Percentiles rank a stretch among this genome's conserved stretches.
phyloP scores from a whole-genome alignment of 2,888 invertebrate species.

The Apodemia mormo region DNA sequence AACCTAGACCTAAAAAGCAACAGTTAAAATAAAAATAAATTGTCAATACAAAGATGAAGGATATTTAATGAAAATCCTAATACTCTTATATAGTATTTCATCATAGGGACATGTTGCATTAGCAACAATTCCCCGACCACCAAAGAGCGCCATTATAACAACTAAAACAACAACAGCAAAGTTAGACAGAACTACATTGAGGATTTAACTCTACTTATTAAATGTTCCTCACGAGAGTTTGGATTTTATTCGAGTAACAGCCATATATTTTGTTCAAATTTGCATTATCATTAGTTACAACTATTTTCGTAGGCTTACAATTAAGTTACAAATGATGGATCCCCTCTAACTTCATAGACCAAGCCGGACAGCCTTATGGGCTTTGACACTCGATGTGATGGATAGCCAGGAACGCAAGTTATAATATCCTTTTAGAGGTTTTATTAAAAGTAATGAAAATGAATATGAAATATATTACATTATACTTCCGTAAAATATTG shows the following conservation, averaged over 20 bases:
- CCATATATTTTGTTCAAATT: conserved; percentile 19
- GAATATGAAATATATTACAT: not conserved
- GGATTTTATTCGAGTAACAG: conserved; percentile 44
- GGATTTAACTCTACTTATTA: conserved; percentile 58
- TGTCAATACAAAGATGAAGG: not conserved
- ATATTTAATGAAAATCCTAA: not conserved
- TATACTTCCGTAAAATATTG: no score
- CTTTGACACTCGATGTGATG: conserved; percentile 68
- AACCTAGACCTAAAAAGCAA: no score
- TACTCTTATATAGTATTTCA: conserved; percentile 20
- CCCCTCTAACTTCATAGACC: conserved; percentile 49
- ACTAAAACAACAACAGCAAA: conserved; percentile 57
- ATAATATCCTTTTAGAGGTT: conserved; percentile 14
- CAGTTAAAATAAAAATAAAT: not conserved
- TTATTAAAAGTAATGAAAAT: not conserved
- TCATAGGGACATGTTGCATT: conserved; percentile 52
- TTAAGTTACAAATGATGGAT: conserved; percentile 73
- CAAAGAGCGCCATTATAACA: conserved; percentile 66
- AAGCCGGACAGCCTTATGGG: conserved; percentile 41
- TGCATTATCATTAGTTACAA: conserved; percentile 31
- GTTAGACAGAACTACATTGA: conserved; percentile 59
- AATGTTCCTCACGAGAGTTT: conserved; percentile 45
- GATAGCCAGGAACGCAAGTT: conserved; percentile 50
- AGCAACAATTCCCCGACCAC: conserved; percentile 58
- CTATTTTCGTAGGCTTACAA: conserved; percentile 49